Evolutionary conservation across 2,888 invertebrate genomes (phyloP).

Genomic region (Sipha maydis): DNA sequence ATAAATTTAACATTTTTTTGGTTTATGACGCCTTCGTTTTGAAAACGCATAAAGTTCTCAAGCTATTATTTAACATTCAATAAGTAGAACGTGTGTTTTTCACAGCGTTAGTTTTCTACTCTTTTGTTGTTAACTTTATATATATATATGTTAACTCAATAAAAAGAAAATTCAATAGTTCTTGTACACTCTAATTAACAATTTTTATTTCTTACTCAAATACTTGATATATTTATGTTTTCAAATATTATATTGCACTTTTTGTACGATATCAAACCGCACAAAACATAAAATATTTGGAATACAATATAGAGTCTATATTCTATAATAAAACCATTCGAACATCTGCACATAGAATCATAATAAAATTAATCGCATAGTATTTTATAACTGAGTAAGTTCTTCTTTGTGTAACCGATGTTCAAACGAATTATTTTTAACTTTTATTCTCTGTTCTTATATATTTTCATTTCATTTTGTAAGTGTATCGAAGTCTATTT

Average conservation of each 20-base stretch:
- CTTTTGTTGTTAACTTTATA: neutral
- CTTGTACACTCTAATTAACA: constrained; percentile 45
- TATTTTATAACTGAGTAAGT: neutral
- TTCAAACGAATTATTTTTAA: neutral
- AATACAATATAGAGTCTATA: neutral
- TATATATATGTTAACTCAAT: neutral
- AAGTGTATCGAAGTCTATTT: neutral
- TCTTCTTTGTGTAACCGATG: neutral
- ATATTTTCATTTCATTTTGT: neutral
- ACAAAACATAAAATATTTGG: neutral
- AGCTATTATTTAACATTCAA: neutral
- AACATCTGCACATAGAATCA: neutral
- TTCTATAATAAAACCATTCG: neutral
- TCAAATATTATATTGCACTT: neutral
- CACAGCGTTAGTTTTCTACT: neutral
- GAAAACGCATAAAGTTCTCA: neutral
- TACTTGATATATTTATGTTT: neutral
- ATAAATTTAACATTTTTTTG: too few relatives aligned
- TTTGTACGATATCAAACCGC: neutral
- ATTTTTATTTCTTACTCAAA: neutral
- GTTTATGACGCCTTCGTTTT: neutral
- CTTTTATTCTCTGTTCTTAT: neutral
- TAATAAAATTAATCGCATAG: neutral
- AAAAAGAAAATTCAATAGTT: constrained; percentile 17
- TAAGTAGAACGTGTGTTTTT: constrained; percentile 6